Percentiles rank a stretch among this genome's conserved stretches.
Evolutionary conservation across 2,888 invertebrate species (phyloP).

Genomic region (Ophion ventricosus): DNA sequence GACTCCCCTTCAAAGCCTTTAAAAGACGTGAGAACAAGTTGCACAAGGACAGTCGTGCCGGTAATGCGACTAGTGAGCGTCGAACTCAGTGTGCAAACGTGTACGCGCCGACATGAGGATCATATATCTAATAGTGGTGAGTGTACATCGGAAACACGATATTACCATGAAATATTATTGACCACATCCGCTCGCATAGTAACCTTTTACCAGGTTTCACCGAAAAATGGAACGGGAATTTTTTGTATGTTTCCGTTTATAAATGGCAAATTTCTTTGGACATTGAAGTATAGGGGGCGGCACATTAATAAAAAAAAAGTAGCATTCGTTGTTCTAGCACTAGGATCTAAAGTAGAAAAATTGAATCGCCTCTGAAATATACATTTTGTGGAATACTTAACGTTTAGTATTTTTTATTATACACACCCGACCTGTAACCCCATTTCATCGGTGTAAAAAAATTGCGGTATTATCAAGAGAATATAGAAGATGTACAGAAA

Average conservation of each 20-base stretch:
- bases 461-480: too few species aligned
- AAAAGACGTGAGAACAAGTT: constrained; percentile 74
- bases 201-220: neutral
- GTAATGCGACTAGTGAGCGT: constrained; percentile 72
- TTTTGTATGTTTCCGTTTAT: neutral
- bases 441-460: too few species aligned
- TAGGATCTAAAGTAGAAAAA: too few species aligned
- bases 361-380: too few species aligned
- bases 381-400: too few species aligned
- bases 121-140: constrained; percentile 76
- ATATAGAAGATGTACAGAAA: too few species aligned
- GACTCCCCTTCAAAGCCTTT: constrained; percentile 71
- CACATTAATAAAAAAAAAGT: too few species aligned
- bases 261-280: too few species aligned
- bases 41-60: constrained; percentile 71
- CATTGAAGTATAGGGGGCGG: too few species aligned
- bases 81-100: constrained; percentile 69
- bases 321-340: too few species aligned
- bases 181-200: neutral
- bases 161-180: neutral
- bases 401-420: too few species aligned
- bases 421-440: too few species aligned
- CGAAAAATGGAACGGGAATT: neutral
- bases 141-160: constrained; percentile 63
- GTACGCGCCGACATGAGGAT: constrained; percentile 75